phyloP scores from a whole-genome alignment of 2,113 vertebrate genomes.

The Prietella phreatophila region DNA sequence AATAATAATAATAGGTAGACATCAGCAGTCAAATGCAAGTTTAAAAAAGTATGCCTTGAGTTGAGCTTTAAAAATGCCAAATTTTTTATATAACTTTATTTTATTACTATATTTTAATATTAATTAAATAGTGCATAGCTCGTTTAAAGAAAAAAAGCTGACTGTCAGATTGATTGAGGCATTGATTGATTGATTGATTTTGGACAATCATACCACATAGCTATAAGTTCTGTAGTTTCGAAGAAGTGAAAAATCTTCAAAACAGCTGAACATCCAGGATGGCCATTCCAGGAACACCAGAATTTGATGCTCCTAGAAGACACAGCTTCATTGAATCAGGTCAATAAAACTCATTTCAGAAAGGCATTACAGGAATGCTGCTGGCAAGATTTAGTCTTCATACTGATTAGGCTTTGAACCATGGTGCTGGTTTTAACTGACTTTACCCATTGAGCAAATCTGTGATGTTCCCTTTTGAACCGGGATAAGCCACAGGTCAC shows the following conservation, averaged over 20 bases:
- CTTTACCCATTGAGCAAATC: slow-evolving; percentile 64
- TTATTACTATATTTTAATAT: no score
- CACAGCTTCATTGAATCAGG: background rate
- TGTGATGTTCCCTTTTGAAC: slow-evolving; percentile 70
- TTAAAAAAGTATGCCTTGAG: no score
- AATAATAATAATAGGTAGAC: no score
- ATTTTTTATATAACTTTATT: no score
- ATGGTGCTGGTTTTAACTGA: slow-evolving; percentile 57
- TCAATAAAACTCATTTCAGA: slow-evolving; percentile 25
- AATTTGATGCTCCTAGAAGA: background rate
- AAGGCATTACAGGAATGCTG: slow-evolving; percentile 51
- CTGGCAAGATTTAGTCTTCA: slow-evolving; percentile 54
- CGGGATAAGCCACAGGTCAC: slow-evolving; percentile 67
- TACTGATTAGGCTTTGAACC: slow-evolving; percentile 60
- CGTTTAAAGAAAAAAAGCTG: background rate
- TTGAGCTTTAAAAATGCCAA: no score
- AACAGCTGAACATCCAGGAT: background rate
- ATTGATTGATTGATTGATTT: background rate
- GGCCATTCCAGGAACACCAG: background rate
- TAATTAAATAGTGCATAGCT: background rate
- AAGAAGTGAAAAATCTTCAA: background rate
- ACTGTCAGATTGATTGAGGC: background rate
- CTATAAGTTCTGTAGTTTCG: background rate
- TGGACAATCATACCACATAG: background rate
- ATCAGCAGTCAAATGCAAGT: no score